Conservation (phyloP, 1,140 invertebrate species). For the Heliconius congener region DNA sequence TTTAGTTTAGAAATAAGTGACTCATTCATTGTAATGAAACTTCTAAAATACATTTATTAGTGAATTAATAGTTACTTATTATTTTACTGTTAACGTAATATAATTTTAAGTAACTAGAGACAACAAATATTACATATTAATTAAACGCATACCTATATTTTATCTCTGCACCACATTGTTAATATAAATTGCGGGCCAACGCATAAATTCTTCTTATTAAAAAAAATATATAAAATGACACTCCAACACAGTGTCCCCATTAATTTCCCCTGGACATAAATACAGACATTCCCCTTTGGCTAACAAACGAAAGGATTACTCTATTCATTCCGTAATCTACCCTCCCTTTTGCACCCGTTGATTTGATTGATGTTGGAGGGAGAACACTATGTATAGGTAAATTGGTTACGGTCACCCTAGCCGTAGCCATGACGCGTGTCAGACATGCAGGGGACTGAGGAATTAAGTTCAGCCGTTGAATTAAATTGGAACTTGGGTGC, state of each 20-base stretch:
- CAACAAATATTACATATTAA: neutral
- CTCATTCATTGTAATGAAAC: constrained; percentile 25
- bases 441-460: constrained; percentile 54
- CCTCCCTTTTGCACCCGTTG: constrained; percentile 27
- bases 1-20: constrained; percentile 35
- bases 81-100: neutral
- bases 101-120: neutral
- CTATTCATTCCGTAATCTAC: constrained; percentile 38
- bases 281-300: constrained; percentile 27
- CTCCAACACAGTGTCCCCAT: neutral
- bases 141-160: neutral
- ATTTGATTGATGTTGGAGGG: constrained; percentile 16
- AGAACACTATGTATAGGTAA: constrained; percentile 16
- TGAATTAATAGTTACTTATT: neutral
- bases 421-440: constrained; percentile 62
- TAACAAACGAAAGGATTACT: constrained; percentile 43
- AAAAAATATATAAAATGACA: constrained; percentile 11
- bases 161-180: neutral
- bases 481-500: constrained; percentile 6
- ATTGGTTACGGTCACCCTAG: constrained; percentile 51
- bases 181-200: neutral
- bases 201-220: neutral
- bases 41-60: neutral
- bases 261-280: constrained; percentile 16
- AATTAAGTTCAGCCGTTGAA: constrained; percentile 6